Evolutionary conservation across 2,113 vertebrate species (phyloP).

Genomic region (Chaetura pelagica): DNA sequence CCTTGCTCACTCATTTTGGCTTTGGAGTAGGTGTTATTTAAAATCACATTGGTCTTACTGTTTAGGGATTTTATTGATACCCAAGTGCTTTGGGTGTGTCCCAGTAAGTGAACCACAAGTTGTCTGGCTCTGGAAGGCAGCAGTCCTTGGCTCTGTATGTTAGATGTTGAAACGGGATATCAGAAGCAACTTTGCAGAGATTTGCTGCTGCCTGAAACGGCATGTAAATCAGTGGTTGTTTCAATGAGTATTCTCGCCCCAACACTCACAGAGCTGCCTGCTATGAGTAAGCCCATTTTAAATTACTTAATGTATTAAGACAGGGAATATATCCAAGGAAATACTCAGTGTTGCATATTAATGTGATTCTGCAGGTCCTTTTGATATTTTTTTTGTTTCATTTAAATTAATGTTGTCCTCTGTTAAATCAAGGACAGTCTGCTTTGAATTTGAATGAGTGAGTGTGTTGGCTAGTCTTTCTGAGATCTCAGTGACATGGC

Average conservation of each 20-base stretch:
- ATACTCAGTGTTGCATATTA: neutral
- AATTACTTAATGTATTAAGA: neutral
- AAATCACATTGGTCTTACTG: neutral
- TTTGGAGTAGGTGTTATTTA: neutral
- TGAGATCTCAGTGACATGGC: neutral
- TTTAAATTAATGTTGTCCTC: neutral
- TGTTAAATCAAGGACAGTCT: neutral
- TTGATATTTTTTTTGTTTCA: neutral
- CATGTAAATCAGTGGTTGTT: neutral
- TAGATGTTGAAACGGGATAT: neutral
- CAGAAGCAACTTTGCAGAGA: neutral
- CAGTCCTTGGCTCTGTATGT: neutral
- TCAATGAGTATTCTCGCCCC: neutral
- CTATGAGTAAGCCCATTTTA: neutral
- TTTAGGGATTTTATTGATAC: neutral
- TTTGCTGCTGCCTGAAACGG: neutral
- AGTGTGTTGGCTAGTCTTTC: neutral
- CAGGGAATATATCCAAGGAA: neutral
- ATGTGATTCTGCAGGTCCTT: neutral
- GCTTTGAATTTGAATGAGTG: neutral
- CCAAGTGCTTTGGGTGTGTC: neutral
- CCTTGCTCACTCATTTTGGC: neutral
- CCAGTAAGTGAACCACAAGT: neutral
- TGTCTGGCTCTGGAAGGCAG: neutral
- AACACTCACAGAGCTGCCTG: neutral